phyloP scores from a whole-genome alignment of 2,113 vertebrate species.

The Syrmaticus mikado region DNA sequence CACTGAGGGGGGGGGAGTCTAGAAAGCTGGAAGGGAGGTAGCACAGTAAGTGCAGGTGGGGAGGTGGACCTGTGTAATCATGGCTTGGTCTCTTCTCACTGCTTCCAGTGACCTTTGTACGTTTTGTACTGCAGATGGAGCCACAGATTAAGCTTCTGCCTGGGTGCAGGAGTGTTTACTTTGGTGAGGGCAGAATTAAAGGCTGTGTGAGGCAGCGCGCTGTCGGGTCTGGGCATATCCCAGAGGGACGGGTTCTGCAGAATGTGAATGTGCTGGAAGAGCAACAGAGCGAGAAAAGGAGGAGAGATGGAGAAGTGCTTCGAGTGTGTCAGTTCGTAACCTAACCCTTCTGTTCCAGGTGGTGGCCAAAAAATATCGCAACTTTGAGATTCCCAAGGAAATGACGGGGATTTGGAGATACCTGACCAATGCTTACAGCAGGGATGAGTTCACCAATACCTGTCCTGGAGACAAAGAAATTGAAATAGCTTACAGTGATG shows the following conservation, averaged over 20 bases:
- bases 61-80: fast-evolving
- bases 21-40: neutral
- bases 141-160: constrained; percentile 52
- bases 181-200: neutral
- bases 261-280: neutral
- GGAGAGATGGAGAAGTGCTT: neutral
- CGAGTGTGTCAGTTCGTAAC: neutral
- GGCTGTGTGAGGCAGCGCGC: neutral
- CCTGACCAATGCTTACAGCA: constrained; percentile 90
- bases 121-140: constrained; percentile 67
- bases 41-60: neutral
- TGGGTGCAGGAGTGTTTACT: neutral
- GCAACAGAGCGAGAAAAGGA: neutral
- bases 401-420: constrained; percentile 96
- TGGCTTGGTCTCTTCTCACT: neutral
- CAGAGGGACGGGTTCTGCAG: neutral
- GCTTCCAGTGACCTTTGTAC: neutral
- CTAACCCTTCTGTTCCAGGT: constrained; percentile 79
- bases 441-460: constrained; percentile 98
- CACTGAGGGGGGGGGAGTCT: neutral
- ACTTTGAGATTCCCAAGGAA: constrained; percentile 94
- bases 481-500: constrained; percentile 95
- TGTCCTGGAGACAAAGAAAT: constrained; percentile 97
- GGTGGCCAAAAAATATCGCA: constrained; percentile 95
- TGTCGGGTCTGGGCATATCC: neutral